Evolutionary conservation across 2,888 invertebrate species (phyloP), one percentile per base, ranked within the genome.

Genomic region (Melanostoma scalare): DNA sequence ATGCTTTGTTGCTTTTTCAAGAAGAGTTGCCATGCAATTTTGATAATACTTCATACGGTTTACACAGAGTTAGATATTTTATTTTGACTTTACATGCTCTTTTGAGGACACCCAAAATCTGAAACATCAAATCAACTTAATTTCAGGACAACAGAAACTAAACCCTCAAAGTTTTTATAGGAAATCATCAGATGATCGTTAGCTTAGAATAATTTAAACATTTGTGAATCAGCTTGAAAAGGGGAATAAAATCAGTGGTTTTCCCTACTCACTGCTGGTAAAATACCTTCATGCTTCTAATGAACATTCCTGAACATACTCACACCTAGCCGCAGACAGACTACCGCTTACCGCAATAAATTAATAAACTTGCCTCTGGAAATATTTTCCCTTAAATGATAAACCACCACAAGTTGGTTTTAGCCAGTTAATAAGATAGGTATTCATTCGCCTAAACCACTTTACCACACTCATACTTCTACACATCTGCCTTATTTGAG

Each of bases 291-390:
- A 20, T 20, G 0, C 0, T 20, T 20, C 1, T 20, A 20, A 46
- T 31, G 40, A 0, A 40, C 44, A 44, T 46, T 46, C 8, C 6
- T 10, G 36, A 3, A 48, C 20, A 35, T 8, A 4, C 31, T 5
- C 58, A 3, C 31, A 6, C 36, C 3, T 72, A 72, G 60, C 72
- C 81, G 77, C 58, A 56, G 77, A 77, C 77, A 73, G 77, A 67
- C 72, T 68, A 63, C 44, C n/a, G n/a, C 77, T 77, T 67, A 63
- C 52, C 56, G 33, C 44, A 77, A 61, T 77, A 73, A 82, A 77
- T 82, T 82, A 82, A 82, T 82, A 73, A 77, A 77, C 72, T 82
- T 68, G 55, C 73, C 68, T 56, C 6, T 35, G 68, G 55, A 56
- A 82, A 68, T 61, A 68, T 77, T 67, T 50, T 46, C 46, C 42